These are phyloP conservation scores for Cyrtorhinus lividipennis DNA, from an alignment of 1,140 invertebrate species.

Conservation along the genomic window DNA sequence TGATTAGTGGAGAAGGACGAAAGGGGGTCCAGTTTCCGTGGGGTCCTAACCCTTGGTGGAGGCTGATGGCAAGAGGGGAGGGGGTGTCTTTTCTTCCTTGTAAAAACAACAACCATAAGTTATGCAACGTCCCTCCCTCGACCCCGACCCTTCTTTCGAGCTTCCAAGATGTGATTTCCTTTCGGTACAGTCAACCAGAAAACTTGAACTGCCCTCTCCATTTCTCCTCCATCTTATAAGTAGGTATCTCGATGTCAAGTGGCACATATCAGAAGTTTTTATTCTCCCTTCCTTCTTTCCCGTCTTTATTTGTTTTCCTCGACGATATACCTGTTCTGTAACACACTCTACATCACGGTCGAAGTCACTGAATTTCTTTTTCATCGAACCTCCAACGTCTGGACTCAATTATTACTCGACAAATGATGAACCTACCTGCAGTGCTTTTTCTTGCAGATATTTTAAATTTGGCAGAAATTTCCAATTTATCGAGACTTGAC, in stretches of 20 bases:
- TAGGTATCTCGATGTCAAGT: neutral
- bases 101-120: conserved; percentile 10
- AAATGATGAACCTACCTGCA: no score
- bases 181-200: conserved; percentile 8
- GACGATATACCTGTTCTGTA: no score
- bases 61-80: neutral
- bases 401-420: no score
- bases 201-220: neutral
- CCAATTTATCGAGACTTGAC: no score
- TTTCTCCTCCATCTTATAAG: neutral
- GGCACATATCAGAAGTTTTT: neutral
- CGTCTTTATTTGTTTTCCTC: neutral
- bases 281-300: neutral
- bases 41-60: no score
- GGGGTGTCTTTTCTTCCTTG: neutral
- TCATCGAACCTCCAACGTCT: no score
- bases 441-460: no score
- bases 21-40: neutral
- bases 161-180: conserved; percentile 2
- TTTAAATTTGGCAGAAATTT: no score
- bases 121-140: neutral
- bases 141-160: neutral
- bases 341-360: no score
- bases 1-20: conserved; percentile 1
- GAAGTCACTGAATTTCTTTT: no score